These are phyloP conservation scores for Stegostoma tigrinum DNA, from an alignment of 2,113 vertebrate genomes.

Conservation along the genomic window DNA sequence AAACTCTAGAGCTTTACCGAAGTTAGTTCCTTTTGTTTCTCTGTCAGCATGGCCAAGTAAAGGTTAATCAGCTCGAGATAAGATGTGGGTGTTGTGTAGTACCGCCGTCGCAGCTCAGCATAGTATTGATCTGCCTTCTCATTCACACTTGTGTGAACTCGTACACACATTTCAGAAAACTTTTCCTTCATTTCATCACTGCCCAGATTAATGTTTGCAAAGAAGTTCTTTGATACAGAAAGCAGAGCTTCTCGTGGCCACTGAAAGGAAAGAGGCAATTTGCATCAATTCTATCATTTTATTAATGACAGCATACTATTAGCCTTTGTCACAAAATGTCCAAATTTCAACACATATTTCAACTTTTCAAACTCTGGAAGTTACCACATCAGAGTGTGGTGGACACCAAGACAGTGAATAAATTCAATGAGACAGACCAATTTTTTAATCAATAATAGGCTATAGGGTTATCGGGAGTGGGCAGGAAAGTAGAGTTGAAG, in stretches of 20 bases:
- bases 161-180: constrained; percentile 71
- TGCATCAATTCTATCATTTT: neutral
- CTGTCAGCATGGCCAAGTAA: constrained; percentile 65
- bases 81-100: constrained; percentile 76
- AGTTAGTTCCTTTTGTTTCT: constrained; percentile 63
- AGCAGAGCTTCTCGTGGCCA: constrained; percentile 73
- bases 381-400: too few species aligned
- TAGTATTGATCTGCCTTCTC: constrained; percentile 71
- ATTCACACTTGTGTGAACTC: constrained; percentile 67
- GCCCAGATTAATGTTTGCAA: constrained; percentile 59
- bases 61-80: constrained; percentile 81
- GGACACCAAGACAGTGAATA: too few species aligned
- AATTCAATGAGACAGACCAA: too few species aligned
- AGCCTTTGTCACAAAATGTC: neutral
- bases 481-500: too few species aligned
- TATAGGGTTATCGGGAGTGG: too few species aligned
- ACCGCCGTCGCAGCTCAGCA: constrained; percentile 62
- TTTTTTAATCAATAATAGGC: too few species aligned
- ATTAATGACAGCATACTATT: too few species aligned
- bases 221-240: constrained; percentile 70
- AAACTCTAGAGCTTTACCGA: constrained; percentile 49
- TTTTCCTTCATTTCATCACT: constrained; percentile 60
- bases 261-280: constrained; percentile 44
- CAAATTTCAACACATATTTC: neutral
- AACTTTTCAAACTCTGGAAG: neutral